These are phyloP conservation scores for Ashinkailepas kermadecensis DNA, from an alignment of 2,888 invertebrate species.

Conservation along the genomic window DNA sequence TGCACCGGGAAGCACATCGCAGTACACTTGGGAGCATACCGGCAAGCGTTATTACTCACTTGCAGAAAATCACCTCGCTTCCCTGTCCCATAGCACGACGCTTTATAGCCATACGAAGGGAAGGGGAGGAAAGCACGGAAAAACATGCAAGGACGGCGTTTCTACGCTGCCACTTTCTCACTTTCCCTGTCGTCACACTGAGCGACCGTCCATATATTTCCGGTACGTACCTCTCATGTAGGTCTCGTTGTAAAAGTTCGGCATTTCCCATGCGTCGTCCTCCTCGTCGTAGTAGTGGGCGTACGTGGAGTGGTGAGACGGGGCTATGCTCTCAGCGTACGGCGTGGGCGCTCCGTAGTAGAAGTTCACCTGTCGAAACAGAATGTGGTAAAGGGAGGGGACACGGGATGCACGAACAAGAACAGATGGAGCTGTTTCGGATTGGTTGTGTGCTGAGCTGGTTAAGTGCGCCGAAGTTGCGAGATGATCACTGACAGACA, in stretches of 20 bases:
- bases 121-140: no score
- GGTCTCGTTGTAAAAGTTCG: slow-evolving; percentile 83
- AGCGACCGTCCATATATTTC: slow-evolving; percentile 23
- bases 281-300: slow-evolving; percentile 94
- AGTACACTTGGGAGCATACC: no score
- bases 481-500: background rate
- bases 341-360: slow-evolving; percentile 92
- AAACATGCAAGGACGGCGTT: no score
- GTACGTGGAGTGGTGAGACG: slow-evolving; percentile 89
- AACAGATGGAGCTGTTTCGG: no score
- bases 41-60: no score
- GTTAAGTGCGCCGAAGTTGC: background rate
- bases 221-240: slow-evolving; percentile 63
- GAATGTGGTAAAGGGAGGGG: background rate
- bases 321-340: slow-evolving; percentile 89
- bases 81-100: no score
- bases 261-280: slow-evolving; percentile 96
- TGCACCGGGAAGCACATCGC: no score
- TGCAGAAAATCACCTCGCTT: no score
- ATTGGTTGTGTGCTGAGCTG: background rate
- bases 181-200: no score
- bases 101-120: no score
- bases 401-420: background rate
- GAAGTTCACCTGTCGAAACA: slow-evolving; percentile 70
- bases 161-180: no score